Evolutionary conservation across 2,113 vertebrate genomes (phyloP).

Genomic region (Grammomys surdaster): DNA sequence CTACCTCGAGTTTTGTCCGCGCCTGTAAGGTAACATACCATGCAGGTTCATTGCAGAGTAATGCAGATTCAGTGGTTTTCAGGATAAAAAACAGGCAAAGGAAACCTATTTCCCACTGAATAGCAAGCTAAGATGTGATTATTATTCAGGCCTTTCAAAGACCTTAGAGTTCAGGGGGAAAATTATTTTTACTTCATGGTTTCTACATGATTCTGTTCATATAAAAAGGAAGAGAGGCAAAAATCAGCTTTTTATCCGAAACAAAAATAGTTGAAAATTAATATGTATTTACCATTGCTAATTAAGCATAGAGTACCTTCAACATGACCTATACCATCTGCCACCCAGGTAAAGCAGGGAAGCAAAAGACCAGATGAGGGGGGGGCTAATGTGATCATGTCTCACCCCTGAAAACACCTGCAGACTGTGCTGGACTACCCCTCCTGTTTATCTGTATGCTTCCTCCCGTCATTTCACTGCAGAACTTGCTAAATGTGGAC

Average conservation of each 20-base stretch:
- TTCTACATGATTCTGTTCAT: background rate
- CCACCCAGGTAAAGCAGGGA: background rate
- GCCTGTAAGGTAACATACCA: conserved; percentile 93
- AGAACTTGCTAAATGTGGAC: conserved; percentile 97
- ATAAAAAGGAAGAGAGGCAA: background rate
- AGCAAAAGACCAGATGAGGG: background rate
- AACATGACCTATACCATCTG: background rate
- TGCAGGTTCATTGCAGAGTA: background rate
- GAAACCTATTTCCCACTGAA: background rate
- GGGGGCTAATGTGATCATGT: background rate
- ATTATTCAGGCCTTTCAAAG: background rate
- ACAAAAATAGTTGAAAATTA: conserved; percentile 34
- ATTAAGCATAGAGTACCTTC: background rate
- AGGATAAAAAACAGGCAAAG: background rate
- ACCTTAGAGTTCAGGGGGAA: background rate
- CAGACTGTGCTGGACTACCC: background rate
- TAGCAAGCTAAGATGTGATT: background rate
- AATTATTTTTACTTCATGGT: conserved; percentile 34
- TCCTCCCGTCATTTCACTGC: conserved; percentile 3
- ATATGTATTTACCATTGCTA: background rate
- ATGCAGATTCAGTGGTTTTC: background rate
- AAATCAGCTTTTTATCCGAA: background rate
- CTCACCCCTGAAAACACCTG: background rate
- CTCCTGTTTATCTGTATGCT: background rate
- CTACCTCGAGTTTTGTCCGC: conserved; percentile 94